These are phyloP conservation scores for Crenuchus spilurus DNA, from an alignment of 2,797 vertebrate genomes.

Conservation along the genomic window DNA sequence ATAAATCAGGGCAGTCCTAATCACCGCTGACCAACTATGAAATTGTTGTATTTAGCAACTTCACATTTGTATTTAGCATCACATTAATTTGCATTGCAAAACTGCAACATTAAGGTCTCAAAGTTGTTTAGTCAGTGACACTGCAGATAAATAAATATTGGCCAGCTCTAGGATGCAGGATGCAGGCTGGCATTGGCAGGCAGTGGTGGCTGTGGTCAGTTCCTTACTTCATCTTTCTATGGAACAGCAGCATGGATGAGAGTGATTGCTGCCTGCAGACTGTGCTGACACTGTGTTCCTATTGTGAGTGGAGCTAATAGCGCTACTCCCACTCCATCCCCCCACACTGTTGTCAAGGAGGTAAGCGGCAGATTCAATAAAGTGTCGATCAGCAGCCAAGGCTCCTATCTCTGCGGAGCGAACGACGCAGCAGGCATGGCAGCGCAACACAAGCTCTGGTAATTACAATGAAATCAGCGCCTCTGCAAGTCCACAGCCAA, in stretches of 20 bases:
- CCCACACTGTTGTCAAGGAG: slow-evolving; percentile 40
- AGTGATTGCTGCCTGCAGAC: slow-evolving; percentile 37
- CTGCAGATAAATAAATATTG: background rate
- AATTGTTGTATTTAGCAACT: too few species aligned
- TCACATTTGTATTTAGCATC: too few species aligned
- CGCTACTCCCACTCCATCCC: slow-evolving; percentile 48
- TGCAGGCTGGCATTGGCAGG: background rate
- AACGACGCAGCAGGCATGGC: slow-evolving; percentile 29
- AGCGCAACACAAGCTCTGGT: slow-evolving; percentile 38
- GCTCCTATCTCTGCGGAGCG: slow-evolving; percentile 28
- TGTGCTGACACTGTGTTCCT: slow-evolving; percentile 54
- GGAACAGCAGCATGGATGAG: slow-evolving; percentile 28
- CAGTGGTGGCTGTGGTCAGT: slow-evolving; percentile 7
- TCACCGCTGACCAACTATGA: too few species aligned
- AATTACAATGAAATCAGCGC: slow-evolving; percentile 50
- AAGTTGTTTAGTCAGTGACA: too few species aligned
- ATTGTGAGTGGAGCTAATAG: slow-evolving; percentile 44
- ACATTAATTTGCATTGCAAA: too few species aligned
- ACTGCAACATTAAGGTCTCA: too few species aligned
- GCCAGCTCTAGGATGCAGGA: background rate
- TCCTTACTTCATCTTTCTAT: slow-evolving; percentile 28
- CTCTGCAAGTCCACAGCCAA: slow-evolving; percentile 24
- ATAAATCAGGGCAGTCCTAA: too few species aligned
- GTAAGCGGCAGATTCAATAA: slow-evolving; percentile 52
- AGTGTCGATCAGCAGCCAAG: slow-evolving; percentile 36